Conservation (phyloP, 2,113 vertebrate genomes). For the Phoxinus phoxinus region DNA sequence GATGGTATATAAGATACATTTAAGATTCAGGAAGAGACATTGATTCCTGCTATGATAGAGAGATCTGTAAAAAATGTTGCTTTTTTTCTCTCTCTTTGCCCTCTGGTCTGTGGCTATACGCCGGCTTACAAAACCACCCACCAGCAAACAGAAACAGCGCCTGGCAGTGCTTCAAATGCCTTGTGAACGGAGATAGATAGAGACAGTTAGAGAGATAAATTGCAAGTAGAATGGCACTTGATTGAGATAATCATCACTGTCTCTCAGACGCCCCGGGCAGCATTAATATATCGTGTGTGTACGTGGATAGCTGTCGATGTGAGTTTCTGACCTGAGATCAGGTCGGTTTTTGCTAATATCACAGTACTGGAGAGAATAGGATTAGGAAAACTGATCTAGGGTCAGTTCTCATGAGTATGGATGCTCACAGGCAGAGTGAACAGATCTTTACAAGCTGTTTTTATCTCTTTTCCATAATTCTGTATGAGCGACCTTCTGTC, state of each 20-base stretch:
- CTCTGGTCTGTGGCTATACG: conserved; percentile 32
- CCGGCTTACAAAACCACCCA: conserved; percentile 56
- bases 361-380: neutral
- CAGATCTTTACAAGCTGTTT: neutral
- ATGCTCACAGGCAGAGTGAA: neutral
- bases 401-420: neutral
- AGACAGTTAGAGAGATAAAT: conserved; percentile 27
- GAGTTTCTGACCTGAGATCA: neutral
- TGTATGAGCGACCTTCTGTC: neutral
- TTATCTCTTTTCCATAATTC: neutral
- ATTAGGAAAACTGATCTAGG: neutral
- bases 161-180: conserved; percentile 67
- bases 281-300: neutral
- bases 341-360: neutral
- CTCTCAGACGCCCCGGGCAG: neutral
- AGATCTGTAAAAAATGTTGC: neutral
- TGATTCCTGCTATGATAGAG: conserved; percentile 7
- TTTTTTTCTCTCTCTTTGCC: neutral
- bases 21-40: neutral
- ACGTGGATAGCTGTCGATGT: neutral
- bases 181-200: neutral
- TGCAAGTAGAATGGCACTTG: conserved; percentile 13
- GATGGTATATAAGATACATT: conserved; percentile 4
- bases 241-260: conserved; percentile 34
- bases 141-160: conserved; percentile 62